Evolutionary conservation across 2,113 vertebrate genomes (phyloP).

Genomic region (Eudyptes chrysolophus): DNA sequence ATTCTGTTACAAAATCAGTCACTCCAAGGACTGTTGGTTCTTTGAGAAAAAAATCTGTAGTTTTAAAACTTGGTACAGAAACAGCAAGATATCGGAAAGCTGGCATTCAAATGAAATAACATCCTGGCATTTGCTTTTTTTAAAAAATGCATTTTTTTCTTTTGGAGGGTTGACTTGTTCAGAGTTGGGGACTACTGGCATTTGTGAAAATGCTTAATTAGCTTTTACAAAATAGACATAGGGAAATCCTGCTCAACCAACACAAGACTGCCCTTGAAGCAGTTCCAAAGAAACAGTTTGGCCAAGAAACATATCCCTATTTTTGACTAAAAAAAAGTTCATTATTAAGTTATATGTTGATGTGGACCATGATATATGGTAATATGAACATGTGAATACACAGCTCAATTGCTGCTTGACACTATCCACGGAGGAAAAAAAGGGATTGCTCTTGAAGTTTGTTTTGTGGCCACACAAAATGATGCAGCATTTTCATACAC

Average conservation of each 20-base stretch:
- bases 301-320: background rate
- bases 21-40: background rate
- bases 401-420: background rate
- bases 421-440: background rate
- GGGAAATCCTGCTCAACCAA: background rate
- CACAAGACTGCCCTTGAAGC: background rate
- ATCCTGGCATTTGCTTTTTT: background rate
- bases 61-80: background rate
- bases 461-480: background rate
- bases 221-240: background rate
- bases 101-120: background rate
- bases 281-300: background rate
- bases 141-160: background rate
- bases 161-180: background rate
- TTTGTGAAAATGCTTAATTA: background rate
- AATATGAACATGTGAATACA: background rate
- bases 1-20: background rate
- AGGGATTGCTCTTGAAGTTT: fast-evolving
- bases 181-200: background rate
- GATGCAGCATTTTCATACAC: background rate
- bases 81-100: background rate
- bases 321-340: background rate
- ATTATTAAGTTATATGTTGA: background rate
- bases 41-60: background rate
- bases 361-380: background rate